These are phyloP conservation scores for Tachina lurida DNA, from an alignment of 2,888 invertebrate species.

Conservation along the genomic window DNA sequence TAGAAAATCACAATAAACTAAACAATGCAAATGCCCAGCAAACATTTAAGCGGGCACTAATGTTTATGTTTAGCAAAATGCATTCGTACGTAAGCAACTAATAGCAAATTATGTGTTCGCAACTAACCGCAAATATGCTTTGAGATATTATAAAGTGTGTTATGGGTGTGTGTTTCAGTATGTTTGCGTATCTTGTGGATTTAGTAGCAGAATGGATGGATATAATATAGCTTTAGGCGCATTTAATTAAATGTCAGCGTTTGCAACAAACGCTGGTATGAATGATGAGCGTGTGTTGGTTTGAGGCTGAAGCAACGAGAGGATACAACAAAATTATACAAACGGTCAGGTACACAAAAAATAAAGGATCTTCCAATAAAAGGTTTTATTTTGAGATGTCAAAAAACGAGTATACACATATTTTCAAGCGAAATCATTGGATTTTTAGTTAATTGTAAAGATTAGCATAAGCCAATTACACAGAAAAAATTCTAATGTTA, in stretches of 20 bases:
- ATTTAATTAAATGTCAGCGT: constrained; percentile 75
- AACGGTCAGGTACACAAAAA: not conserved
- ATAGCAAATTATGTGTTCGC: constrained; percentile 15
- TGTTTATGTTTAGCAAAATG: constrained; percentile 64
- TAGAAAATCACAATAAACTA: constrained; percentile 23
- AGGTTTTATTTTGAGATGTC: too few relatives aligned
- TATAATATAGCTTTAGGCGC: constrained; percentile 69
- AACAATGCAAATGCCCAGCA: constrained; percentile 67
- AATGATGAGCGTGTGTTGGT: constrained; percentile 15
- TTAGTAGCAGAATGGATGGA: constrained; percentile 58
- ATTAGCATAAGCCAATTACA: too few relatives aligned
- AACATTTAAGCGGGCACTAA: constrained; percentile 58
- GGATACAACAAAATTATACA: constrained; percentile 10
- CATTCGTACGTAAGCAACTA: constrained; percentile 39
- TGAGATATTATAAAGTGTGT: constrained; percentile 8
- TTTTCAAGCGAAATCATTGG: too few relatives aligned
- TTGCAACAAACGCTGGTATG: constrained; percentile 57
- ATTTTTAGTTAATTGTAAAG: too few relatives aligned
- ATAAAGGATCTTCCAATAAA: too few relatives aligned
- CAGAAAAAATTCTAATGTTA: too few relatives aligned
- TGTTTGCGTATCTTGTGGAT: constrained; percentile 46
- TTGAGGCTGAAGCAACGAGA: constrained; percentile 10
- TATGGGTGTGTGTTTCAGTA: not conserved
- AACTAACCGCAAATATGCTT: constrained; percentile 42
- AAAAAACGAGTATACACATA: too few relatives aligned